Evolutionary conservation across 2,113 vertebrate genomes (phyloP).

Genomic region (Trichechus manatus): DNA sequence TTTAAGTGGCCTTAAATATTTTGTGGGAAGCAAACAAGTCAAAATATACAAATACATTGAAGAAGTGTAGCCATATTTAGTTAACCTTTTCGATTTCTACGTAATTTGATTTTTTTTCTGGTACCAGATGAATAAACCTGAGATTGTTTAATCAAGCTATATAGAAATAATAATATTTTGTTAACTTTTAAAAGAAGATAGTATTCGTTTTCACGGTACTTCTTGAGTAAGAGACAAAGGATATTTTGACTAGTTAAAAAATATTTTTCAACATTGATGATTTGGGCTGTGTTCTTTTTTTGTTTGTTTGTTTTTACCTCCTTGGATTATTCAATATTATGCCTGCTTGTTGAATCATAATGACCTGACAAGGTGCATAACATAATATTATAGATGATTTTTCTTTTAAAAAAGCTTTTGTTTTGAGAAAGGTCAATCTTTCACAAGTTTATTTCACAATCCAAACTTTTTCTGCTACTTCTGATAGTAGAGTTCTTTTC

Average conservation of each 20-base stretch:
- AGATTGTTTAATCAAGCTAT: conserved; percentile 31
- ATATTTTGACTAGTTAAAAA: conserved; percentile 7
- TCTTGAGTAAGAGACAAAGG: conserved; percentile 36
- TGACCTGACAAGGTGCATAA: neutral
- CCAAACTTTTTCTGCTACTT: neutral
- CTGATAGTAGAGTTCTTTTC: conserved; percentile 43
- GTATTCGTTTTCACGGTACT: conserved; percentile 12
- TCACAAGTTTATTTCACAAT: conserved; percentile 20
- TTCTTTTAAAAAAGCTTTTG: neutral
- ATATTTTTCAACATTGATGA: neutral
- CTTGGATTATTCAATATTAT: neutral
- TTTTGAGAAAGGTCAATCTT: conserved; percentile 52
- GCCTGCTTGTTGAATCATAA: neutral
- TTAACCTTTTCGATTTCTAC: conserved; percentile 36
- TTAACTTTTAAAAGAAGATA: conserved; percentile 19
- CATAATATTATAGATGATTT: neutral
- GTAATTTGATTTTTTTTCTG: conserved; percentile 40
- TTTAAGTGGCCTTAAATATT: conserved; percentile 23
- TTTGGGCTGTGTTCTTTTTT: neutral
- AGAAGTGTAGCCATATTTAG: conserved; percentile 1
- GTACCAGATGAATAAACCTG: neutral
- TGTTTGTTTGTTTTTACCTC: neutral
- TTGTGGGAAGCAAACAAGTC: neutral
- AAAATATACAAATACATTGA: neutral
- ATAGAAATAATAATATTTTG: conserved; percentile 22